Evolutionary conservation across 1,140 invertebrate species (phyloP), one percentile per base, ranked within the genome.

Genomic region (Tachypleus tridentatus): DNA sequence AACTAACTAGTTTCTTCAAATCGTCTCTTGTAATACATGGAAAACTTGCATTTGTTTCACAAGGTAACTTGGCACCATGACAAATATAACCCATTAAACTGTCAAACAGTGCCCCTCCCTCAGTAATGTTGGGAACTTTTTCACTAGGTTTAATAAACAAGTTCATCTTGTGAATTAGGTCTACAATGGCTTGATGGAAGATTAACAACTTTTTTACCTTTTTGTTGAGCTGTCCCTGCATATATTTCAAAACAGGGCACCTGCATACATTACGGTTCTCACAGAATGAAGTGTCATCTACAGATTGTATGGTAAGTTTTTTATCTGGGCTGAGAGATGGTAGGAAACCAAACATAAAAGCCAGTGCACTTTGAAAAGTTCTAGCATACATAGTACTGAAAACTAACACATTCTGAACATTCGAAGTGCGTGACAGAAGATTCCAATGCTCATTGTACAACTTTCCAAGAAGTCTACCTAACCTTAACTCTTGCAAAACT

Each of bases 341-440:
- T 47, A 92, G 75, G 64, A 90, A 82, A 0, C 86, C 83, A 78
- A 86, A 92, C 9, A 92, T 74, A 67, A 93, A 80, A 3, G 89
- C 89, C 53, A 92, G 76, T 4, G 86, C 86, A 73, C 91, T 94
- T 76, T 96, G 92, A 69, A 91, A 90, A 8, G 93, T 96, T 71
- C 92, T 82, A 5, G 88, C 79, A 75, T 91, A 92, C 53, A 86
- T 81, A 0, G 92, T 95, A 65, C 87, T 89, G 72, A 86, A 89
- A 4, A 88, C 80, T 49, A 86, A 75, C 47, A 91, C 78, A 62
- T 89, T 85, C 29, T 84, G 82, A 70, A 77, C 76, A 54, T 72
- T 75, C 57, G 76, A 76, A 70, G 77, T 77, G 48, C 72, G 68
- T 63, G 77, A 77, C 49, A 79, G 76, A 6, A 87, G 72, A 9